Evolutionary conservation across 2,888 invertebrate species (phyloP).

Genomic region (Tetrapedia diversipes): DNA sequence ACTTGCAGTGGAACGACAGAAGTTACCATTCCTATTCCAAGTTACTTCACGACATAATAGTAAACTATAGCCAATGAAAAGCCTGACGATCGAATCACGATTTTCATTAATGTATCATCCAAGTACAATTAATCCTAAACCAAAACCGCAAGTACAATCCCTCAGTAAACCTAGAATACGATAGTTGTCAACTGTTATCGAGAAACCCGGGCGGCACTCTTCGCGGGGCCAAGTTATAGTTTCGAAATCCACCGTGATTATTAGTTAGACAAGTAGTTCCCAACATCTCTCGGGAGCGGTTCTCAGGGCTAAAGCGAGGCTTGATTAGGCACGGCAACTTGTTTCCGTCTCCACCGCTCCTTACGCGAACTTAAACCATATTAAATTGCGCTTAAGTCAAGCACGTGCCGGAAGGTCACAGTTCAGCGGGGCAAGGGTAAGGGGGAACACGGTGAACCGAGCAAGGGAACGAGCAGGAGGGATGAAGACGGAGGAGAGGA

Average conservation of each 20-base stretch:
- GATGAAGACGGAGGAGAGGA: background rate
- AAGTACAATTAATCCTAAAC: too few species aligned
- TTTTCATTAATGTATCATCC: background rate
- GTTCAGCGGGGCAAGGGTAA: constrained; percentile 36
- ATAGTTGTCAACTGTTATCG: constrained; percentile 39
- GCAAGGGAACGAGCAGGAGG: constrained; percentile 7
- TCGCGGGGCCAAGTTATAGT: constrained; percentile 72
- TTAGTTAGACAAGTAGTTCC: constrained; percentile 81
- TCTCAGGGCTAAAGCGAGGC: constrained; percentile 76
- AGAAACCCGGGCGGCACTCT: constrained; percentile 34
- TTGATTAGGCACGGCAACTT: constrained; percentile 80
- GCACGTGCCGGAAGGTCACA: constrained; percentile 70
- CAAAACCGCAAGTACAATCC: too few species aligned
- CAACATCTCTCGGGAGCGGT: constrained; percentile 57
- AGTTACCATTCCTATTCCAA: too few species aligned
- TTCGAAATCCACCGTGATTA: constrained; percentile 78
- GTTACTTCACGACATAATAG: too few species aligned
- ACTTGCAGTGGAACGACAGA: too few species aligned
- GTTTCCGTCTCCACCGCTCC: constrained; percentile 73
- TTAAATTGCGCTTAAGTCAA: constrained; percentile 81
- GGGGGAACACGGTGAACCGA: constrained; percentile 4
- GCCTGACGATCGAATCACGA: too few species aligned
- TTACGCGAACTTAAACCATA: constrained; percentile 79
- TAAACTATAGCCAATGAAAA: too few species aligned
- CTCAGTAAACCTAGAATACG: constrained; percentile 18